phyloP scores from a whole-genome alignment of 2,113 vertebrate genomes.

The Oriolus oriolus region DNA sequence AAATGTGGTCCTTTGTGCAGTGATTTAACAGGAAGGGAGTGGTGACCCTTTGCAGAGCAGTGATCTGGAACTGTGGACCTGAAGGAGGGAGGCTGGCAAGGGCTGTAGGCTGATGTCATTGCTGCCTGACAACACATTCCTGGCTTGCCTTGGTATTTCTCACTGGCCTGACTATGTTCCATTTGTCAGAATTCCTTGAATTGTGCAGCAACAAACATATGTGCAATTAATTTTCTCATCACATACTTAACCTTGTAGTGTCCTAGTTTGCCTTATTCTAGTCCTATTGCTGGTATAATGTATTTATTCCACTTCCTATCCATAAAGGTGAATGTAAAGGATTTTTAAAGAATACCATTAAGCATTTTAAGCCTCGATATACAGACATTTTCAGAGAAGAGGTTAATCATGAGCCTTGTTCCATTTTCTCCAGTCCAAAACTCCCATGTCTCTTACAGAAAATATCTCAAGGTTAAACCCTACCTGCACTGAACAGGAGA shows the following conservation, averaged over 20 bases:
- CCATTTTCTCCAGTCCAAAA: neutral
- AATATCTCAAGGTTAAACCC: neutral
- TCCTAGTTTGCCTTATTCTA: neutral
- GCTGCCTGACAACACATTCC: constrained; percentile 21
- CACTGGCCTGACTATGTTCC: neutral
- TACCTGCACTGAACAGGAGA: neutral
- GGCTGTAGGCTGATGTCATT: constrained; percentile 10
- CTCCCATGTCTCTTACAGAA: neutral
- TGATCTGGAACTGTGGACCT: neutral
- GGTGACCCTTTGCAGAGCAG: neutral
- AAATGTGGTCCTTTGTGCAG: neutral
- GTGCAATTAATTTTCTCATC: neutral
- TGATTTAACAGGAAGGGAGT: neutral
- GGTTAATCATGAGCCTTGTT: neutral
- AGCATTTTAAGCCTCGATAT: neutral
- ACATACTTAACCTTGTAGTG: neutral
- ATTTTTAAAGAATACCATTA: neutral
- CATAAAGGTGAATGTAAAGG: neutral
- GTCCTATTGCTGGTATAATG: neutral
- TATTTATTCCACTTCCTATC: neutral
- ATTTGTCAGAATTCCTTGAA: constrained; percentile 7
- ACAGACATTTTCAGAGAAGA: neutral
- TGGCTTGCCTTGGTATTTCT: constrained; percentile 18
- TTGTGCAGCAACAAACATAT: neutral
- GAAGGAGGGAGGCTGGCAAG: neutral